phyloP scores from a whole-genome alignment of 2,888 invertebrate species.

The Drosophila mayaguana region DNA sequence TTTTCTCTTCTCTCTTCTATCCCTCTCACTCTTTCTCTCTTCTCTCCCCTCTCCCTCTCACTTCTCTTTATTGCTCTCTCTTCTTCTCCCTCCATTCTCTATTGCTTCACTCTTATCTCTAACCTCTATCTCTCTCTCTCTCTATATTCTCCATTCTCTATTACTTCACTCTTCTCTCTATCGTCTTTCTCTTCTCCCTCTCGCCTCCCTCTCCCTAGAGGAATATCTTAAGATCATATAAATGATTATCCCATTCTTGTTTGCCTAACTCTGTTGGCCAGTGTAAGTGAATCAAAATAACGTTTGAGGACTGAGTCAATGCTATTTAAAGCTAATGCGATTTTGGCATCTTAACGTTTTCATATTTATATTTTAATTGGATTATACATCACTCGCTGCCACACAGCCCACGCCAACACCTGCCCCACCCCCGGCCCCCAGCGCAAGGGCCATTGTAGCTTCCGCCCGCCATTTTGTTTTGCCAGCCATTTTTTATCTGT shows the following conservation, averaged over 20 bases:
- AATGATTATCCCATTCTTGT: neutral
- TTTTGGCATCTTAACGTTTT: constrained; percentile 38
- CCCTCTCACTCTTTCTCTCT: too few species aligned
- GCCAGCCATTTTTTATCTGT: constrained; percentile 51
- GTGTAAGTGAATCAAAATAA: constrained; percentile 25
- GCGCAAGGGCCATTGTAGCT: neutral
- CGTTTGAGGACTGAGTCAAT: constrained; percentile 18
- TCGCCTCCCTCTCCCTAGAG: too few species aligned
- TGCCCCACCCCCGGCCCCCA: neutral
- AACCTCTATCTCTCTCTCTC: too few species aligned
- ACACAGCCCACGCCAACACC: neutral
- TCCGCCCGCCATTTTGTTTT: constrained; percentile 28
- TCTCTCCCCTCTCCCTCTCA: too few species aligned
- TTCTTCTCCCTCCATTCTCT: too few species aligned
- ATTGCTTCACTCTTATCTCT: too few species aligned
- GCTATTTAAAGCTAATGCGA: constrained; percentile 43
- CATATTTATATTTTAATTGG: constrained; percentile 57
- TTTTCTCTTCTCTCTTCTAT: too few species aligned
- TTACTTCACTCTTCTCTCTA: too few species aligned
- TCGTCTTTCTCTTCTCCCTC: too few species aligned
- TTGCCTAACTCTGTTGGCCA: neutral
- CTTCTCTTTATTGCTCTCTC: too few species aligned
- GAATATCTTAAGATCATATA: too few species aligned
- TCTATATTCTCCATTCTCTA: too few species aligned
- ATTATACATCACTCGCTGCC: constrained; percentile 39